phyloP scores from a whole-genome alignment of 92 coral and sea anemone genomes.

The Desmophyllum pertusum region DNA sequence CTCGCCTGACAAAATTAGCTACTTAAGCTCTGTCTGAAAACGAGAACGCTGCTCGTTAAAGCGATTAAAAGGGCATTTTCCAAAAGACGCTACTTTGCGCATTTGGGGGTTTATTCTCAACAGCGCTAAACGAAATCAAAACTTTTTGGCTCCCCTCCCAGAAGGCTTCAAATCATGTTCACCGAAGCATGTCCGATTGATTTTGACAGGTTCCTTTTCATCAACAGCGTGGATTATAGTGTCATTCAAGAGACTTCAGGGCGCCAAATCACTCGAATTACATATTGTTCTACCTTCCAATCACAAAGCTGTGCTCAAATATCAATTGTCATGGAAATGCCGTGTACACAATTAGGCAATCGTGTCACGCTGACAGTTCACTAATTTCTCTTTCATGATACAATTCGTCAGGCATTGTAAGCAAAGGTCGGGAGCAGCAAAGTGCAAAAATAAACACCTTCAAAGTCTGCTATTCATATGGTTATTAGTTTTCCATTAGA shows the following conservation, averaged over 20 bases:
- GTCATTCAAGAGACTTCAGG: constrained; percentile 69
- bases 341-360: constrained; percentile 68
- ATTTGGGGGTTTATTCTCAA: not conserved
- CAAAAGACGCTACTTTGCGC: not conserved
- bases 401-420: constrained; percentile 11
- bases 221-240: constrained; percentile 52
- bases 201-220: constrained; percentile 64
- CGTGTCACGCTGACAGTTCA: constrained; percentile 55
- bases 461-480: constrained; percentile 34
- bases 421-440: constrained; percentile 26
- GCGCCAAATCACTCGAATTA: constrained; percentile 63
- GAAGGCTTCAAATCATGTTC: constrained; percentile 14
- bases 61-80: not conserved
- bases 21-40: not conserved
- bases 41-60: not conserved
- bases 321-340: constrained; percentile 82
- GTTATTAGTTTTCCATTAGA: constrained; percentile 47
- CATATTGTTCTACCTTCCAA: constrained; percentile 69
- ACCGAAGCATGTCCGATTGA: constrained; percentile 53
- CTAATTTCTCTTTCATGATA: constrained; percentile 34
- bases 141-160: constrained; percentile 60
- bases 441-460: constrained; percentile 48
- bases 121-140: not conserved
- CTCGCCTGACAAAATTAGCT: constrained; percentile 10
- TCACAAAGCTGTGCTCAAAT: constrained; percentile 58